These are phyloP conservation scores for Gari tellinella DNA, from an alignment of 2,888 invertebrate genomes.

Conservation along the genomic window DNA sequence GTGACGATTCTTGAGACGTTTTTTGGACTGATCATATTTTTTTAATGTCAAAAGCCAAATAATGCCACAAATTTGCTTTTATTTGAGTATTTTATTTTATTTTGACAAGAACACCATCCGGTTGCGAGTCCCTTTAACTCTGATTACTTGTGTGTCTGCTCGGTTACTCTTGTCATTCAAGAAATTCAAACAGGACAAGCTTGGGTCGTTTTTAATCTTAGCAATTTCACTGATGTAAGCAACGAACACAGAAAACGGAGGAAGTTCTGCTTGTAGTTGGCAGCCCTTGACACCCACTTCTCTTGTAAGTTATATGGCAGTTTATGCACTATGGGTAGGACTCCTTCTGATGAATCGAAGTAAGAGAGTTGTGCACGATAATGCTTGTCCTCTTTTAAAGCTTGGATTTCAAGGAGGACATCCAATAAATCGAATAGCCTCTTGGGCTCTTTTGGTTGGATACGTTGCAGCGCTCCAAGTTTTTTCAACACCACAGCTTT, in stretches of 20 bases:
- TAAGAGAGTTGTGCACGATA: constrained; percentile 1
- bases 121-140: too few species aligned
- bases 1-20: too few species aligned
- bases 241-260: constrained; percentile 19
- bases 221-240: constrained; percentile 5
- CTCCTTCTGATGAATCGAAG: constrained; percentile 19
- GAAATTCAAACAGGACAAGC: constrained; percentile 1
- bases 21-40: too few species aligned
- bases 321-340: constrained; percentile 10
- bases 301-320: constrained; percentile 12
- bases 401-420: constrained; percentile 13
- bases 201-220: constrained; percentile 25
- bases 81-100: too few species aligned
- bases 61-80: too few species aligned
- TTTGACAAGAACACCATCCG: too few species aligned
- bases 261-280: constrained; percentile 9
- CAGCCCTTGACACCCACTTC: constrained; percentile 19
- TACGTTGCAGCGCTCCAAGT: constrained; percentile 13
- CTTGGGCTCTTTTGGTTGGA: background rate
- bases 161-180: too few species aligned
- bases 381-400: background rate
- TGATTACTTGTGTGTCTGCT: too few species aligned
- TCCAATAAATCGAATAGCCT: constrained; percentile 15
- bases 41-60: too few species aligned
- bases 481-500: constrained; percentile 7